Conservation (phyloP, 1,140 invertebrate genomes). For the Drosophila auraria region DNA sequence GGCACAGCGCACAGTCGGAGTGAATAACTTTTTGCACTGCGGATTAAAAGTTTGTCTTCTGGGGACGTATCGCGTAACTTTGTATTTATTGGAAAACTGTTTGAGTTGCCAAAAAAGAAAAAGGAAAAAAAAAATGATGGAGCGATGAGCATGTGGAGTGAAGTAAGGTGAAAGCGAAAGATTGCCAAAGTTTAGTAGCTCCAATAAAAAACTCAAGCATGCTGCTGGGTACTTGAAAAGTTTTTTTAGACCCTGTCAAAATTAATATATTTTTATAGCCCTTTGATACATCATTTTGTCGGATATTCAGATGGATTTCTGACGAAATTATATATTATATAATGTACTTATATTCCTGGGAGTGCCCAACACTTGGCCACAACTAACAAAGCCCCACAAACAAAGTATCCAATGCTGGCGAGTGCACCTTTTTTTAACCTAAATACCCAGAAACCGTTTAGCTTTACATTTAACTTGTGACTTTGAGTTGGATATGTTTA, state of each 20-base stretch:
- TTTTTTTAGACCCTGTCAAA: conserved; percentile 6
- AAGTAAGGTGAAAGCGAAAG: conserved; percentile 14
- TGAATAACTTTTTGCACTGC: conserved; percentile 58
- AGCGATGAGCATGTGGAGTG: neutral
- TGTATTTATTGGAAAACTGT: conserved; percentile 46
- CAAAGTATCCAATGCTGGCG: neutral
- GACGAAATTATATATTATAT: too few relatives aligned
- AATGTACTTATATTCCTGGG: too few relatives aligned
- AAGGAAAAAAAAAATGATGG: neutral
- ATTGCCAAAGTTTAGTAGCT: conserved; percentile 13
- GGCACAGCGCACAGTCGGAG: conserved; percentile 32
- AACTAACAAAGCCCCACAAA: neutral
- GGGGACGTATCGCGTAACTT: conserved; percentile 17
- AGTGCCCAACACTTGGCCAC: neutral
- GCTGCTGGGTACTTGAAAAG: conserved; percentile 6
- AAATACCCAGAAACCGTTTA: conserved; percentile 47
- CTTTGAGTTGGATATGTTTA: conserved; percentile 44
- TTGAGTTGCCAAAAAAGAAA: conserved; percentile 27
- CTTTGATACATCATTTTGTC: neutral
- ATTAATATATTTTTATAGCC: neutral
- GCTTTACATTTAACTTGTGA: conserved; percentile 66
- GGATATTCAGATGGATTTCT: neutral
- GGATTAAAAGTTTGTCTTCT: conserved; percentile 56
- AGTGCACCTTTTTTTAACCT: neutral
- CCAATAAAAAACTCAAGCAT: conserved; percentile 4